These are phyloP conservation scores for Alectura lathami DNA, from an alignment of 2,113 vertebrate genomes.

Conservation along the genomic window DNA sequence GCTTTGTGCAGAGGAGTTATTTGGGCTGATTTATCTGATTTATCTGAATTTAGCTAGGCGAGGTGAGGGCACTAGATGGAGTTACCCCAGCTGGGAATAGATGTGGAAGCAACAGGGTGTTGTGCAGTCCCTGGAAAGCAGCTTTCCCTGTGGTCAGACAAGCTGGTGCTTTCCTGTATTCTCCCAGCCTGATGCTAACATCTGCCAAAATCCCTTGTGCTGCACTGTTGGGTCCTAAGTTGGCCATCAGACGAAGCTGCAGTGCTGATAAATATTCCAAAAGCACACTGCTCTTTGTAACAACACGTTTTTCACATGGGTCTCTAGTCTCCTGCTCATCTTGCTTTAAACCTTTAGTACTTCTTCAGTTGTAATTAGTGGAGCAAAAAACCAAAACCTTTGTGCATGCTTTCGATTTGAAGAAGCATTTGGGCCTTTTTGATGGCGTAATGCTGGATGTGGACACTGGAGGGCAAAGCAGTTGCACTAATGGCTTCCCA, in stretches of 20 bases:
- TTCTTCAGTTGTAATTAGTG: background rate
- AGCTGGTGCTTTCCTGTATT: background rate
- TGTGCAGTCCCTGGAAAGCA: background rate
- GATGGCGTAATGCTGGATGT: background rate
- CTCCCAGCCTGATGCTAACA: background rate
- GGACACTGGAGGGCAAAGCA: constrained; percentile 56
- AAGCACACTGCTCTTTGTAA: background rate
- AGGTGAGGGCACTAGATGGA: background rate
- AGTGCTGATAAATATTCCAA: background rate
- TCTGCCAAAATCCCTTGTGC: background rate
- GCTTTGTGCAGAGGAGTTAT: background rate
- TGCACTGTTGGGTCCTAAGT: fast-evolving
- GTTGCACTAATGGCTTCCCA: background rate
- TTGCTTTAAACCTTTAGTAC: background rate
- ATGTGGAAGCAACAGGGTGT: background rate
- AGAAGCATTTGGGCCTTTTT: background rate
- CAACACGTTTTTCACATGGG: background rate
- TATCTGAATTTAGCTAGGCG: background rate
- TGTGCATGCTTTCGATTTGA: background rate
- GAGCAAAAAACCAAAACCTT: background rate
- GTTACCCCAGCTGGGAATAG: background rate
- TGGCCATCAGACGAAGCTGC: background rate
- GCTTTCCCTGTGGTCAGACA: background rate
- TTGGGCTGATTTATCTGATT: fast-evolving
- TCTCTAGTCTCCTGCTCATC: background rate